Conservation (phyloP, 2,888 invertebrate genomes). For the Pasiphila rectangulata region DNA sequence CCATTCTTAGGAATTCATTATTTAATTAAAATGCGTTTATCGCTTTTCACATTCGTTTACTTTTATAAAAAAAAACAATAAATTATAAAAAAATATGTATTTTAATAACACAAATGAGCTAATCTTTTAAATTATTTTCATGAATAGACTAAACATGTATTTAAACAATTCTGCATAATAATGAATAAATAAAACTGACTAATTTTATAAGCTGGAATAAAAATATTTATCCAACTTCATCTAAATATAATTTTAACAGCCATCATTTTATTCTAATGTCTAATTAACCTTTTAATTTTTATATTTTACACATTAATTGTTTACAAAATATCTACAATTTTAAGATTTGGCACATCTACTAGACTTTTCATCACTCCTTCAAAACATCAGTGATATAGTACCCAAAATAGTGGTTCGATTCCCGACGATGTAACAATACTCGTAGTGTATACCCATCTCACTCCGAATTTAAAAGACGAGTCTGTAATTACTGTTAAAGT, state of each 20-base stretch:
- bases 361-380: constrained; percentile 11
- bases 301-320: constrained; percentile 11
- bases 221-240: constrained; percentile 16
- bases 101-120: neutral
- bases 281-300: constrained; percentile 19
- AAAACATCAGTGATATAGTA: neutral
- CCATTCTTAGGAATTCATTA: no score
- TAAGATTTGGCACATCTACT: constrained; percentile 18
- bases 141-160: neutral
- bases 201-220: constrained; percentile 20
- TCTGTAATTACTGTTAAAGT: neutral
- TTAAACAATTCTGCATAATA: neutral
- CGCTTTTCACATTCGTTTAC: no score
- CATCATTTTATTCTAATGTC: constrained; percentile 38
- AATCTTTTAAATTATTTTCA: neutral
- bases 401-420: neutral
- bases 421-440: neutral
- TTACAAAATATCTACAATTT: constrained; percentile 15
- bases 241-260: constrained; percentile 42
- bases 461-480: no score
- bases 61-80: no score
- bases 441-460: neutral
- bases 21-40: no score
- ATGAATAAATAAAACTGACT: neutral
- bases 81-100: no score